Conservation (phyloP, 2,113 vertebrate genomes). For the Charina bottae region DNA sequence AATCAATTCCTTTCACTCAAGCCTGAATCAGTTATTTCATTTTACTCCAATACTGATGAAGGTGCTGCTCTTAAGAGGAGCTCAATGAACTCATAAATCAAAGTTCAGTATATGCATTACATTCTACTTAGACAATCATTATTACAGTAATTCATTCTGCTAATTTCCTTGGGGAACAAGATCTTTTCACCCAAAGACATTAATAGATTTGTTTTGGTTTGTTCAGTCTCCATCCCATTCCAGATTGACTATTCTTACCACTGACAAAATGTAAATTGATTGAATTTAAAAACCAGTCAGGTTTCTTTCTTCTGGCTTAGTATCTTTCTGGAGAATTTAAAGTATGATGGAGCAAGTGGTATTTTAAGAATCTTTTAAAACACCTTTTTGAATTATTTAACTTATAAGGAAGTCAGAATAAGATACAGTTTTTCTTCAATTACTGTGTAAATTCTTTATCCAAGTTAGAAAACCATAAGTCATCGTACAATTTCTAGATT, state of each 20-base stretch:
- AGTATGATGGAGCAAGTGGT: slow-evolving; percentile 8
- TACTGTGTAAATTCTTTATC: background rate
- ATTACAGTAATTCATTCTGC: slow-evolving; percentile 35
- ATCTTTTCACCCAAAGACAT: slow-evolving; percentile 29
- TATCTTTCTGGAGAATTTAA: background rate
- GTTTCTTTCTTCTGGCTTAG: background rate
- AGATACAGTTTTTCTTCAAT: background rate
- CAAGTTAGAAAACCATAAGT: background rate
- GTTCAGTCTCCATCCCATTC: slow-evolving; percentile 8
- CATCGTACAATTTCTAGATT: background rate
- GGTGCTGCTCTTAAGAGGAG: slow-evolving; percentile 19
- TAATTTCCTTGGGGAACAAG: slow-evolving; percentile 43
- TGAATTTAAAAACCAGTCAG: slow-evolving; percentile 30
- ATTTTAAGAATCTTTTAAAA: slow-evolving; percentile 1
- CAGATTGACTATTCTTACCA: slow-evolving; percentile 24
- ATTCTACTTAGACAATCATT: slow-evolving; percentile 46
- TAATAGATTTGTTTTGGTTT: slow-evolving; percentile 31
- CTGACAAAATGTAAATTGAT: slow-evolving; percentile 28
- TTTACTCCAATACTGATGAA: slow-evolving; percentile 10
- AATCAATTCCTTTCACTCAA: background rate
- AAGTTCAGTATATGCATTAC: slow-evolving; percentile 33
- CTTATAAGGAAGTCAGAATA: background rate
- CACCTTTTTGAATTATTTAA: background rate
- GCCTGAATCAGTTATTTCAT: background rate
- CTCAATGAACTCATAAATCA: slow-evolving; percentile 34